A percentile compares a stretch with the other conserved stretches of the same genome.
These are phyloP conservation scores for Drosophila ercepeae DNA, from an alignment of 1,140 invertebrate genomes.

Conservation along the genomic window DNA sequence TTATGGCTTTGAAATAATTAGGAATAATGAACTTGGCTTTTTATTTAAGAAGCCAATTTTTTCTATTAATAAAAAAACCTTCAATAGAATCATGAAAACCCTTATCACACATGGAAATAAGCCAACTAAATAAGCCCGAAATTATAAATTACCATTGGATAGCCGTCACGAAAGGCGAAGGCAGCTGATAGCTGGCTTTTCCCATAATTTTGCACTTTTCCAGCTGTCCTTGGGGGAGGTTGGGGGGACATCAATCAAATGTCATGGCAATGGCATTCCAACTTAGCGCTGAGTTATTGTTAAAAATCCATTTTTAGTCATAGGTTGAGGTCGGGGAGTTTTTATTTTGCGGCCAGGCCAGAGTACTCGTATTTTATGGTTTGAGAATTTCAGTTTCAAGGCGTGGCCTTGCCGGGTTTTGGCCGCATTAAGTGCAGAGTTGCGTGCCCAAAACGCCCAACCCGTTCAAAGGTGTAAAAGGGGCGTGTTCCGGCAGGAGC, in stretches of 20 bases:
- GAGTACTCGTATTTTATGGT: conserved; percentile 17
- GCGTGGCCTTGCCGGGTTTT: conserved; percentile 53
- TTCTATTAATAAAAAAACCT: too few relatives aligned
- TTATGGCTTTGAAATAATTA: too few relatives aligned
- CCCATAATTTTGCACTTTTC: conserved; percentile 60
- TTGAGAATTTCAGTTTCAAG: conserved; percentile 34
- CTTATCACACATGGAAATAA: conserved; percentile 39
- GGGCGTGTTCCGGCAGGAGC: conserved; percentile 57
- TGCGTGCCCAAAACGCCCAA: conserved; percentile 71
- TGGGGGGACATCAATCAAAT: conserved; percentile 69
- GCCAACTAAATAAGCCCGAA: conserved; percentile 43
- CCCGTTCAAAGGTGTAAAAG: conserved; percentile 67
- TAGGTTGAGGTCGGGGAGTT: neutral
- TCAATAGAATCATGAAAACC: too few relatives aligned
- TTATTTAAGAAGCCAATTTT: too few relatives aligned
- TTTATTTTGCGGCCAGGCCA: conserved; percentile 1
- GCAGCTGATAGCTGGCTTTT: conserved; percentile 52
- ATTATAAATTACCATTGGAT: conserved; percentile 68
- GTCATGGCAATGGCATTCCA: conserved; percentile 61
- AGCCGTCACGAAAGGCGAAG: conserved; percentile 52
- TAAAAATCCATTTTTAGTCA: conserved; percentile 18
- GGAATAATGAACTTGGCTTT: too few relatives aligned
- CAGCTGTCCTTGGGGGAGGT: conserved; percentile 52
- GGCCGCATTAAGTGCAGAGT: conserved; percentile 67
- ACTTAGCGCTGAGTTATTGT: conserved; percentile 56